Evolutionary conservation across 2,888 invertebrate species (phyloP), one percentile per base, ranked within the genome.

Genomic region (Lypha dubia): DNA sequence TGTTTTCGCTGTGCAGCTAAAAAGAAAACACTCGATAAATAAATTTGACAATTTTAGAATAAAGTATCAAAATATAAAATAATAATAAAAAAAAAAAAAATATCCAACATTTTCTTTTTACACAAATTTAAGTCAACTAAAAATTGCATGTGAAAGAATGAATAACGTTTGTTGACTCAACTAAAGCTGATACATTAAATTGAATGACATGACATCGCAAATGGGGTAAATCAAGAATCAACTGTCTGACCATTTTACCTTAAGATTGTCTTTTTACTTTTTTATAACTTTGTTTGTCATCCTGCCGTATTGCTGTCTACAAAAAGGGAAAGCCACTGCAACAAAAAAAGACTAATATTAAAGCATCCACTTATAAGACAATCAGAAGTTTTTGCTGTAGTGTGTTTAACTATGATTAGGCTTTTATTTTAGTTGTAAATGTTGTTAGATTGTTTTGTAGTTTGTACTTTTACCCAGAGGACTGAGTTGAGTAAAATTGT

Each of bases 141-240:
- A 32, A 17, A 15, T 58, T 28, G 15, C 44, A 41, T 17, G 28
- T 44, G 8, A 17, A 17, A 28, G 24, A 41, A 11, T 13, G 11
- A 71, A 65, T 22, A 60, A 46, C 17, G 65, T 83, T 65, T 68
- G 51, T 76, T 77, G 35, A 53, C 49, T 46, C 68, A 73, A 63
- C 49, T 65, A 35, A 74, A 81, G 77, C 24, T 74, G 44, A 77
- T 63, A 77, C 63, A 77, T 77, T 77, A 77, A 81, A 84, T 63
- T 70, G 56, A 76, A 77, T 80, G 84, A 73, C 73, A 76, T 38
- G 76, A 67, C 73, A 81, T 20, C 46, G 35, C n/a, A 75, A 70
- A 46, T 58, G 20, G 15, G n/a, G 24, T 56, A 73, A n/a, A 32
- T 32, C 56, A 56, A 65, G 20, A 65, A 28, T 28, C 17, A 24